Conservation (phyloP, 2,888 invertebrate genomes). For the Adelphocoris suturalis region DNA sequence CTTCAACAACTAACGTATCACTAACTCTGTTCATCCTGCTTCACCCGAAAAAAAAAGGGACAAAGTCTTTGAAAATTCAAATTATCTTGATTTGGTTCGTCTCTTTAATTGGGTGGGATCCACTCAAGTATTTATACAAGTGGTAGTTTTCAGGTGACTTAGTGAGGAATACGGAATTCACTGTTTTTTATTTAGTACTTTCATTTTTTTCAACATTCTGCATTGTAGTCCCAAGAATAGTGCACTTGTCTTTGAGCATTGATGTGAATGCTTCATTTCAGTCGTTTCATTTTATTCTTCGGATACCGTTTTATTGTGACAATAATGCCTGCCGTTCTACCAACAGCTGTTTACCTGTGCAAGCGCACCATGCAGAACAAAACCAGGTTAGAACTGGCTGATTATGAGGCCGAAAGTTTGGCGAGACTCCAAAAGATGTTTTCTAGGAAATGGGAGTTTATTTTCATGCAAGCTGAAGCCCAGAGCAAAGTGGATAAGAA, state of each 20-base stretch:
- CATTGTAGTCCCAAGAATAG: background rate
- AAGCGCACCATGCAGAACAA: constrained; percentile 99
- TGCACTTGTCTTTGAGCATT: background rate
- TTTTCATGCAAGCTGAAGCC: constrained; percentile 98
- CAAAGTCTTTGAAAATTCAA: no score
- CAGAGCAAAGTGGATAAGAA: constrained; percentile 98
- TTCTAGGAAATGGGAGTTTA: constrained; percentile 99
- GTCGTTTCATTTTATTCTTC: background rate
- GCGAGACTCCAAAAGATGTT: constrained; percentile 99
- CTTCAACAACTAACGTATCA: no score
- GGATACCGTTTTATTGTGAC: background rate
- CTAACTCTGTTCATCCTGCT: no score
- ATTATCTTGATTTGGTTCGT: no score
- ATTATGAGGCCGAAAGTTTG: constrained; percentile 98
- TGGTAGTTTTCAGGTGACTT: no score
- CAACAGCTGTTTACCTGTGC: constrained; percentile 96
- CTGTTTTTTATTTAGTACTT: no score
- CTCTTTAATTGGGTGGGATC: no score
- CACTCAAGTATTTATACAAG: no score
- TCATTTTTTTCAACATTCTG: background rate
- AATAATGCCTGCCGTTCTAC: background rate
- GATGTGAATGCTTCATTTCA: background rate
- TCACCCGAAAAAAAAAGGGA: no score
- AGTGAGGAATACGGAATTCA: no score
- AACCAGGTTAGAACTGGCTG: constrained; percentile 96